Percentiles rank a stretch among this genome's conserved stretches.
Conservation (phyloP, 2,113 vertebrate genomes). For the Oceanites oceanicus region DNA sequence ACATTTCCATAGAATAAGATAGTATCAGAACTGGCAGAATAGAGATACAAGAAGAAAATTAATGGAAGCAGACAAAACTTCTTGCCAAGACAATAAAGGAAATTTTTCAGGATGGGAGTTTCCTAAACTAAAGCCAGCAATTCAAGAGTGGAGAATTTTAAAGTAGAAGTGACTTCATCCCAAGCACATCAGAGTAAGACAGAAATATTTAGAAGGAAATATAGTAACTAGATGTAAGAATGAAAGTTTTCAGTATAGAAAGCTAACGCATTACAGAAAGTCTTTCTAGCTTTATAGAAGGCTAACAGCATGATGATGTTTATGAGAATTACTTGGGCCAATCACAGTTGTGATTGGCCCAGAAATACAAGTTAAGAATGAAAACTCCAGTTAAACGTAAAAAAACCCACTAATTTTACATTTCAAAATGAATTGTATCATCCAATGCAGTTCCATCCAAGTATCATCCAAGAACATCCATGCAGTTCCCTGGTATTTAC, state of each 20-base stretch:
- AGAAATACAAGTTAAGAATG: background rate
- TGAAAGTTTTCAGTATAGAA: background rate
- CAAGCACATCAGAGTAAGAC: background rate
- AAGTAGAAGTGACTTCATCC: background rate
- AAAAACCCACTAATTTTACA: background rate
- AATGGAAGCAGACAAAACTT: constrained; percentile 26
- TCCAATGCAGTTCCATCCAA: too few relatives aligned
- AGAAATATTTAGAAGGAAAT: background rate
- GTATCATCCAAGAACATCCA: background rate
- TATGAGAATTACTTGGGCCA: background rate
- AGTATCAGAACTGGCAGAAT: constrained; percentile 9
- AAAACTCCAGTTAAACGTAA: background rate
- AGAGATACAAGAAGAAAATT: constrained; percentile 26
- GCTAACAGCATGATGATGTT: background rate
- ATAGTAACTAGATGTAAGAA: background rate
- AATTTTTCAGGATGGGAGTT: constrained; percentile 23
- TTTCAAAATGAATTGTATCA: background rate
- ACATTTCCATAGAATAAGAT: background rate
- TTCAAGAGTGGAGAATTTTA: background rate
- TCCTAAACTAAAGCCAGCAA: constrained; percentile 18
- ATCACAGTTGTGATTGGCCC: background rate
- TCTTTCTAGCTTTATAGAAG: background rate
- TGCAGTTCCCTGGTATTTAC: background rate
- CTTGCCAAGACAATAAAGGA: constrained; percentile 43
- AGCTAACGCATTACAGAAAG: background rate